Evolutionary conservation across 1,140 invertebrate species (phyloP).

Genomic region (Latrodectus geometricus): DNA sequence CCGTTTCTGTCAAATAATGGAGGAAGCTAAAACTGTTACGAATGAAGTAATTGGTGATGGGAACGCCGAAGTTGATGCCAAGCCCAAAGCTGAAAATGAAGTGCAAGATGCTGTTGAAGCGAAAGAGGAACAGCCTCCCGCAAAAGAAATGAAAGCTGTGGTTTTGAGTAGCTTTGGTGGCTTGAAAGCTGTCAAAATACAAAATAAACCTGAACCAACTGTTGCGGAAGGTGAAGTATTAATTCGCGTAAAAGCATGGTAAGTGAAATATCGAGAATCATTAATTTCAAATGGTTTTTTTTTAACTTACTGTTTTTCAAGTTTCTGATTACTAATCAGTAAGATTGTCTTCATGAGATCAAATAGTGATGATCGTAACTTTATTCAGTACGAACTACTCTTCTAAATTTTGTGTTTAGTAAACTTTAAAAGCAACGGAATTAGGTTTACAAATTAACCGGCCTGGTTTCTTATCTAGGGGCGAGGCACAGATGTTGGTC

Average conservation of each 20-base stretch:
- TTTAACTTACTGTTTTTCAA: too few relatives aligned
- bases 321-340: too few relatives aligned
- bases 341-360: too few relatives aligned
- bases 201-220: conserved; percentile 82
- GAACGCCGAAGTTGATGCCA: conserved; percentile 68
- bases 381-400: too few relatives aligned
- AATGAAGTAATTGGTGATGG: conserved; percentile 68
- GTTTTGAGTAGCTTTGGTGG: conserved; percentile 86
- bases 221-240: conserved; percentile 82
- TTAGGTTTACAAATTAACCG: too few relatives aligned
- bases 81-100: conserved; percentile 37
- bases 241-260: conserved; percentile 88
- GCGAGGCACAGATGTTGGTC: too few relatives aligned
- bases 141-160: conserved; percentile 85
- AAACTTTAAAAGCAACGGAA: too few relatives aligned
- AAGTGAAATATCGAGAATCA: conserved; percentile 69
- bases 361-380: too few relatives aligned
- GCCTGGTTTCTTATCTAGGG: too few relatives aligned
- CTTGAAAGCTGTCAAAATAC: conserved; percentile 84
- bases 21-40: conserved; percentile 28
- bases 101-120: conserved; percentile 46
- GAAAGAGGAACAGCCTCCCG: conserved; percentile 70
- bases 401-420: too few relatives aligned
- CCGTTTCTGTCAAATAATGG: conserved; percentile 6
- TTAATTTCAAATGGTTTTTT: too few relatives aligned